Evolutionary conservation across 2,797 vertebrate species (phyloP), one percentile per base, ranked within the genome.

Genomic region (Neosilurus mollespiculum): DNA sequence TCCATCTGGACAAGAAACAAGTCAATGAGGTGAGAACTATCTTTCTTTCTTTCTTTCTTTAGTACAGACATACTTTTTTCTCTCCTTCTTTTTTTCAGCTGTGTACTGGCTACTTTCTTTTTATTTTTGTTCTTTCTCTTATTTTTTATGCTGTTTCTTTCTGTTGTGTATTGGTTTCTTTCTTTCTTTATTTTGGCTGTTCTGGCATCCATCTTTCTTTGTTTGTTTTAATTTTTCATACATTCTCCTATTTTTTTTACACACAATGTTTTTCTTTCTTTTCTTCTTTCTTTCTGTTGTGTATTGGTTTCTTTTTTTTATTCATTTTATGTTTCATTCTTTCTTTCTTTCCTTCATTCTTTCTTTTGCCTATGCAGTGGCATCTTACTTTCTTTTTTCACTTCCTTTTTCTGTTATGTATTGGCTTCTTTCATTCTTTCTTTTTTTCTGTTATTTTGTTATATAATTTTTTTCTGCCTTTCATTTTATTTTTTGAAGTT

Each of bases 1-100:
- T 99, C 90, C 97, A 99, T 89, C 91, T 99, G 84, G 97, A 99
- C 92, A 99, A 99, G 92, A 99, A 97, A 73, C 98, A 99, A 92
- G 98, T 99, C 86, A 99, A 99, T 89, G 98, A 99, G 97, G 98
- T 99, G 92, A 95, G 90, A 15, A 24, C 43, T 43, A 6, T 43
- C 6, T 43, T 43, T 20, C n/a, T 37, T 76, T 18, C 64, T 26
- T 61, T 51, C 37, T 71, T 49, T 43, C 2, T 26, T 20, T 59
- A 67, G 14, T 4, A 6, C 6, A 6, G 37, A 43, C 4, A 16
- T n/a, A 61, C 76, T 43, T 43, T 43, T 1, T 53, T 4, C 11
- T 4, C 14, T 8, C 20, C 1, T 51, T 22, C 37, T 1, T 51
- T 14, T 1, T 62, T 66, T 66, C 64, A 30, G 30, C 30, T 18